phyloP scores from a whole-genome alignment of 2,113 vertebrate genomes.

The Megaptera novaeangliae region DNA sequence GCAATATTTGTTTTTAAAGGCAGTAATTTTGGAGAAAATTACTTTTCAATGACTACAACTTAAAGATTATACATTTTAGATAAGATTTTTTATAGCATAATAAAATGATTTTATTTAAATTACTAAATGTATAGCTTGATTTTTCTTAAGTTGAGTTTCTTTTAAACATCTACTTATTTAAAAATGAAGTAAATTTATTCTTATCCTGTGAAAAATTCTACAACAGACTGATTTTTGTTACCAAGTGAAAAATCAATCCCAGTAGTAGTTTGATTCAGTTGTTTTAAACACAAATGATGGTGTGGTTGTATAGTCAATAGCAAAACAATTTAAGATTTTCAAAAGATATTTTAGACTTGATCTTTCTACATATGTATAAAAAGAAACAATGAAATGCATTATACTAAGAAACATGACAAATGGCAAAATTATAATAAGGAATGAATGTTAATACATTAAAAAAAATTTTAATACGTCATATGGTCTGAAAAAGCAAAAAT shows the following conservation, averaged over 20 bases:
- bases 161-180: background rate
- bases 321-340: background rate
- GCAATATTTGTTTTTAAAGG: background rate
- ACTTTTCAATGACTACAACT: background rate
- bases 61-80: background rate
- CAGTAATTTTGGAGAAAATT: background rate
- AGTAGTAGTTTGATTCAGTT: background rate
- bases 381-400: background rate
- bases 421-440: constrained; percentile 24
- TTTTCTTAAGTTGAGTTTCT: background rate
- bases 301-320: background rate
- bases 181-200: background rate
- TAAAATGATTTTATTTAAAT: constrained; percentile 9
- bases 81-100: background rate
- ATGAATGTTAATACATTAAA: background rate
- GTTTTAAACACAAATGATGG: constrained; percentile 15
- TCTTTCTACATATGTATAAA: background rate
- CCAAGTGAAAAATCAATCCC: background rate
- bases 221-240: background rate
- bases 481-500: background rate
- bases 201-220: background rate
- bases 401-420: background rate
- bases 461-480: background rate
- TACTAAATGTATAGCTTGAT: background rate
- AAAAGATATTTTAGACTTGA: background rate